phyloP scores from a whole-genome alignment of 2,888 invertebrate species.

The Nezara viridula region DNA sequence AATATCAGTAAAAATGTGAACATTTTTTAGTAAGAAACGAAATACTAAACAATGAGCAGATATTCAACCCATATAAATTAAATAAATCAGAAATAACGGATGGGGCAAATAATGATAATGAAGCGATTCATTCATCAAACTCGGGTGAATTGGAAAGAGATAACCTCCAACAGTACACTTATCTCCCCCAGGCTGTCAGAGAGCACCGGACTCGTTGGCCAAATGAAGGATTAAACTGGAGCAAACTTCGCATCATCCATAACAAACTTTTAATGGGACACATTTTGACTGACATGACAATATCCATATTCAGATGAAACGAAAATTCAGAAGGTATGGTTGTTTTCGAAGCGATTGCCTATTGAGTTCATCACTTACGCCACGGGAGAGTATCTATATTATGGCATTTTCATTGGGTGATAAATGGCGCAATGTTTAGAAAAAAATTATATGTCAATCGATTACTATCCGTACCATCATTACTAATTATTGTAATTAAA shows the following conservation, averaged over 20 bases:
- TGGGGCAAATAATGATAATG: not conserved
- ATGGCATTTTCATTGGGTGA: not conserved
- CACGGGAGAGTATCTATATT: not conserved
- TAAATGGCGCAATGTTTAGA: not conserved
- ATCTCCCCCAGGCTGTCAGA: not conserved
- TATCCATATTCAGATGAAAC: constrained; percentile 3
- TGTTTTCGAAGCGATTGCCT: not conserved
- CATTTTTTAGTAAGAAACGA: too few relatives aligned
- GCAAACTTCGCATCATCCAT: not conserved
- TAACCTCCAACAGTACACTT: not conserved
- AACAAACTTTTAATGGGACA: constrained; percentile 30
- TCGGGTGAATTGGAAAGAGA: not conserved
- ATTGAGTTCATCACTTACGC: not conserved
- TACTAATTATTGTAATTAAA: too few relatives aligned
- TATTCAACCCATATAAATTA: too few relatives aligned
- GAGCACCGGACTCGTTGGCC: not conserved
- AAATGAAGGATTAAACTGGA: not conserved
- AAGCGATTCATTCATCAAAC: not conserved
- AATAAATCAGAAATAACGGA: not conserved
- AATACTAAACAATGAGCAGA: too few relatives aligned
- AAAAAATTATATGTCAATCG: not conserved
- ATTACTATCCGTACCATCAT: too few relatives aligned
- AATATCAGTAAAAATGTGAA: too few relatives aligned
- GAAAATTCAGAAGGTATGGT: not conserved
- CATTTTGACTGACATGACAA: not conserved